Conservation (phyloP, 1,140 invertebrate genomes). For the Bathynomus jamesi region DNA sequence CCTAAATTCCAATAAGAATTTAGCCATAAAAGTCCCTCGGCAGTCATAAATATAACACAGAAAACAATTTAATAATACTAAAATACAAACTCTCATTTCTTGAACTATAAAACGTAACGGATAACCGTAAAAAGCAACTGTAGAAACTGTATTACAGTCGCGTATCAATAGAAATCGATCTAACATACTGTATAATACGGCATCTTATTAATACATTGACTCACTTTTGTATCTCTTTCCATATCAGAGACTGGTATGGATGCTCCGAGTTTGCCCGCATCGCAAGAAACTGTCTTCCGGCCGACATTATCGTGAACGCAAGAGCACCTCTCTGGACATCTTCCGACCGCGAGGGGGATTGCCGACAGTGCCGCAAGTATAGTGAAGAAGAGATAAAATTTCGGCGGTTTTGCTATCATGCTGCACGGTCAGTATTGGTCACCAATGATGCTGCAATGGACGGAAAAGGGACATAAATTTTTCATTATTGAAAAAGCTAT, state of each 20-base stretch:
- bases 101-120: too few species aligned
- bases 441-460: background rate
- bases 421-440: background rate
- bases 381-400: background rate
- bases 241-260: constrained; percentile 26
- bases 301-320: constrained; percentile 14
- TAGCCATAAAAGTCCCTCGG: too few species aligned
- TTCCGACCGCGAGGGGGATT: constrained; percentile 1
- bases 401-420: background rate
- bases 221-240: constrained; percentile 28
- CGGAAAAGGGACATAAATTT: background rate
- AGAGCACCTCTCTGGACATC: constrained; percentile 20
- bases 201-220: too few species aligned
- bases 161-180: too few species aligned
- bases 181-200: too few species aligned
- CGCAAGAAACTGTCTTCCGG: constrained; percentile 23
- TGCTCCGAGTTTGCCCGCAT: constrained; percentile 16
- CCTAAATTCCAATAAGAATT: too few species aligned
- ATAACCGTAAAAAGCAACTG: too few species aligned
- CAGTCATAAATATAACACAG: too few species aligned
- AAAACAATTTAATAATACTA: too few species aligned
- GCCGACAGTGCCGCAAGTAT: too few species aligned
- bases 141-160: too few species aligned
- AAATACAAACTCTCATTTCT: too few species aligned
- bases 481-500: background rate